phyloP scores from a whole-genome alignment of 2,113 vertebrate genomes.

The Chaetodon trifascialis region DNA sequence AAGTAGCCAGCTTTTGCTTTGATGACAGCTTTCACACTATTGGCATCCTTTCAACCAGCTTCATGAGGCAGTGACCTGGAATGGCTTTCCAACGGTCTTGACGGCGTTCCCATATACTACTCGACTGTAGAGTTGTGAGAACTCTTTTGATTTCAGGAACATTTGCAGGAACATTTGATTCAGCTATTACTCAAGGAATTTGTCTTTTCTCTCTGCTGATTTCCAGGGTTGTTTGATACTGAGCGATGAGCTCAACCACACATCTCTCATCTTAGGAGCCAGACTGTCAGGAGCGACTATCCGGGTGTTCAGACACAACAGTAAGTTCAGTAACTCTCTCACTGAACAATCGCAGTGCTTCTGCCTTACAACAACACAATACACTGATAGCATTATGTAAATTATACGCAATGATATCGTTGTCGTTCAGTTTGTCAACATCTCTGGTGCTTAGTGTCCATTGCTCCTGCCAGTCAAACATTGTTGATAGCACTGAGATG shows the following conservation, averaged over 20 bases:
- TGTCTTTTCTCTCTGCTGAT: conserved; percentile 32
- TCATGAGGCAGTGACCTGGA: no score
- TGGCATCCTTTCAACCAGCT: no score
- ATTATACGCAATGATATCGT: not conserved
- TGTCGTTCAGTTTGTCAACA: not conserved
- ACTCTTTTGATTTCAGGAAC: not conserved
- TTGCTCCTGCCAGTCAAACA: not conserved
- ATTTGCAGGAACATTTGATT: not conserved
- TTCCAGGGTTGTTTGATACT: conserved; percentile 94
- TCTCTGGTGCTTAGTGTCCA: not conserved
- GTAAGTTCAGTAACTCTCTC: conserved; percentile 84
- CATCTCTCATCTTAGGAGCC: conserved; percentile 92
- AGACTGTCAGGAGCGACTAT: conserved; percentile 93
- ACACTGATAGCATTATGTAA: not conserved
- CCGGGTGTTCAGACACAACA: conserved; percentile 94
- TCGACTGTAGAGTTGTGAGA: not conserved
- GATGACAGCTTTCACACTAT: no score
- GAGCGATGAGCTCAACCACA: conserved; percentile 95
- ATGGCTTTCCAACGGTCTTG: no score
- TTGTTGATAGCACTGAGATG: not conserved
- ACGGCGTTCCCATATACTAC: no score
- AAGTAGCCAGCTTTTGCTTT: no score
- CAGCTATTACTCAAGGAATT: not conserved
- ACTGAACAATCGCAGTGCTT: not conserved
- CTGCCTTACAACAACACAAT: not conserved